Evolutionary conservation across 2,888 invertebrate genomes (phyloP).

Genomic region (Lamellibrachia satsuma): DNA sequence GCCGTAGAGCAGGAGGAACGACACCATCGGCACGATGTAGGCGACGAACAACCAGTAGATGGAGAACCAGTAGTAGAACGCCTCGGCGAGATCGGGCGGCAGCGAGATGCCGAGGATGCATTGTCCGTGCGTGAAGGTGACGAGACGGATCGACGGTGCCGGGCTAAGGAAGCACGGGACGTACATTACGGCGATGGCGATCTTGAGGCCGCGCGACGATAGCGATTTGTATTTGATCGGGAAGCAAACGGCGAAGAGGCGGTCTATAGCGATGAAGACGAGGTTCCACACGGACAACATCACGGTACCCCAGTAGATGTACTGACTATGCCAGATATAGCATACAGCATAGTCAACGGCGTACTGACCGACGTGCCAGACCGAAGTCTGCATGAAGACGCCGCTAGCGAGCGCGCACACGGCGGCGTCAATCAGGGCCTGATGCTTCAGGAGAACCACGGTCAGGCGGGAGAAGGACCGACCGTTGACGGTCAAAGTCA

Average conservation of each 20-base stretch:
- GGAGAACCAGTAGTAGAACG: background rate
- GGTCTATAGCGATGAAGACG: conserved; percentile 17
- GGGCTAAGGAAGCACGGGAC: background rate
- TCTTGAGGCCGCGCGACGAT: background rate
- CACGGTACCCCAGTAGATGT: conserved; percentile 19
- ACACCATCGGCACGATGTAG: background rate
- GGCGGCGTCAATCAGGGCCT: conserved; percentile 8
- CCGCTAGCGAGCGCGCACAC: conserved; percentile 14
- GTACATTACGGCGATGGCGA: conserved; percentile 13
- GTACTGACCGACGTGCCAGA: background rate
- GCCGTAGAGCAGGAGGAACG: too few relatives aligned
- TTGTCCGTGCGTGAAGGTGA: background rate
- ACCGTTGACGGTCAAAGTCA: background rate
- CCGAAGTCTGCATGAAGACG: conserved; percentile 11
- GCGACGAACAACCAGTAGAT: conserved; percentile 19
- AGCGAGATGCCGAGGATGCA: background rate
- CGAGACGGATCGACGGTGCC: background rate
- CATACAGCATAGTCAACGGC: background rate
- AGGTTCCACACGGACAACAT: conserved; percentile 23
- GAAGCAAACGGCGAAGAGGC: conserved; percentile 17
- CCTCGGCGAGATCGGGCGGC: background rate
- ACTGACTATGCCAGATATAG: background rate
- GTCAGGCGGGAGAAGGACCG: background rate
- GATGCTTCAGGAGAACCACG: background rate
- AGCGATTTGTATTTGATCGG: background rate